A percentile compares a stretch with the other conserved stretches of the same genome.
phyloP scores from a whole-genome alignment of 1,140 invertebrate species.

The Zaprionus inermis region DNA sequence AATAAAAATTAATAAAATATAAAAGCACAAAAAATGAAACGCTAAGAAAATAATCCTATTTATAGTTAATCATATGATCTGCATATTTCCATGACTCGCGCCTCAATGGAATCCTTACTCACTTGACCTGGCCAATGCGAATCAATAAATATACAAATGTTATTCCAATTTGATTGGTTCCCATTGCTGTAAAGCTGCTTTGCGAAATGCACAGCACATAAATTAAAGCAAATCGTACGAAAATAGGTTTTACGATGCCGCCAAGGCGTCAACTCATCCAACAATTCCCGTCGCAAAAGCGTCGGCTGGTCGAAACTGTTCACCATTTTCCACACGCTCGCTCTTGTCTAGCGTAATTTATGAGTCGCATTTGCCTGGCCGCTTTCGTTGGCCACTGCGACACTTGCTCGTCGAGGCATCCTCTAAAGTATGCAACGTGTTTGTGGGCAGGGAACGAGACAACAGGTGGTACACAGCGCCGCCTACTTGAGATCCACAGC shows the following conservation, averaged over 20 bases:
- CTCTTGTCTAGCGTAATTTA: slow-evolving; percentile 58
- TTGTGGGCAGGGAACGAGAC: neutral
- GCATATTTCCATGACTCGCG: slow-evolving; percentile 52
- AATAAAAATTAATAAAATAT: slow-evolving; percentile 20
- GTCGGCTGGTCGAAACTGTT: slow-evolving; percentile 22
- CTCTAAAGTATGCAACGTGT: slow-evolving; percentile 62
- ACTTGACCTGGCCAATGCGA: slow-evolving; percentile 16
- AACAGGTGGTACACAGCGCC: slow-evolving; percentile 9
- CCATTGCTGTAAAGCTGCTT: slow-evolving; percentile 74
- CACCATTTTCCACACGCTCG: slow-evolving; percentile 38
- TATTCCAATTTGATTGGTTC: slow-evolving; percentile 67
- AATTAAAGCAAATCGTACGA: slow-evolving; percentile 67
- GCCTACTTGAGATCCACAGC: neutral
- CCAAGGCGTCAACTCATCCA: slow-evolving; percentile 43
- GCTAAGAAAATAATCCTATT: slow-evolving; percentile 9
- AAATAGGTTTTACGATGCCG: slow-evolving; percentile 76
- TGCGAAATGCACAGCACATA: slow-evolving; percentile 72
- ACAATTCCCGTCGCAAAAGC: slow-evolving; percentile 9
- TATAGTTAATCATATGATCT: slow-evolving; percentile 32
- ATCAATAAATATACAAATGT: slow-evolving; percentile 71
- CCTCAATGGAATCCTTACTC: neutral
- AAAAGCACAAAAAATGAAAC: neutral
- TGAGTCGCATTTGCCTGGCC: slow-evolving; percentile 67
- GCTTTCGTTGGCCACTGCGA: slow-evolving; percentile 13
- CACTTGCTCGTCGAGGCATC: slow-evolving; percentile 9